A percentile compares a stretch with the other conserved stretches of the same genome.
These are phyloP conservation scores for Xestoiulus laeticollis DNA, from an alignment of 2,888 invertebrate species.

Conservation along the genomic window DNA sequence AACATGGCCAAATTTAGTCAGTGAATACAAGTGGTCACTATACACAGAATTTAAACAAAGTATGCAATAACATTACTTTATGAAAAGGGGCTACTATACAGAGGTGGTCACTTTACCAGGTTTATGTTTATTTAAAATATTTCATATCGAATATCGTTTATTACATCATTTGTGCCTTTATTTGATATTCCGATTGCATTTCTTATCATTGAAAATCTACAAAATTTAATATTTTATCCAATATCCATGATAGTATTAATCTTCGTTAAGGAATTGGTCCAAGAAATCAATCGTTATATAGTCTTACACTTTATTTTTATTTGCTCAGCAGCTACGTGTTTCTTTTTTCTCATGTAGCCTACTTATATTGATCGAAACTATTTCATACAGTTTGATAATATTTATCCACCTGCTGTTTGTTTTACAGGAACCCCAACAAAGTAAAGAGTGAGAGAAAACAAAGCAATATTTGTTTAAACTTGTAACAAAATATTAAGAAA, in stretches of 20 bases:
- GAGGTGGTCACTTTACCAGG: no score
- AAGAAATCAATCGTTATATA: slow-evolving; percentile 24
- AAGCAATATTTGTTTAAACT: neutral
- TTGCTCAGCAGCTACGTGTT: neutral
- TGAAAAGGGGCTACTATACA: no score
- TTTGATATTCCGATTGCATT: neutral
- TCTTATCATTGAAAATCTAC: neutral
- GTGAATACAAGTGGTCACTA: no score
- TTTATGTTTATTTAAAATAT: no score
- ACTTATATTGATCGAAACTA: neutral
- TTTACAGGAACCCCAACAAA: neutral
- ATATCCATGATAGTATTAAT: neutral
- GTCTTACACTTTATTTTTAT: neutral
- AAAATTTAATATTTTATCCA: neutral
- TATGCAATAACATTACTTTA: no score
- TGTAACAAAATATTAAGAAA: no score
- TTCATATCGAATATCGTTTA: no score
- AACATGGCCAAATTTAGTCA: no score
- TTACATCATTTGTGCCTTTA: neutral
- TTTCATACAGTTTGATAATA: neutral
- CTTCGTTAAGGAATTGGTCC: neutral
- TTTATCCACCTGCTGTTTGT: neutral
- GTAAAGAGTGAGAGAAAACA: neutral
- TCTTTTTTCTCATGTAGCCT: neutral
- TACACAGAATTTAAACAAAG: no score